Percentiles rank a stretch among this genome's conserved stretches.
phyloP scores from a whole-genome alignment of 1,140 invertebrate genomes.

The Asobara japonica region DNA sequence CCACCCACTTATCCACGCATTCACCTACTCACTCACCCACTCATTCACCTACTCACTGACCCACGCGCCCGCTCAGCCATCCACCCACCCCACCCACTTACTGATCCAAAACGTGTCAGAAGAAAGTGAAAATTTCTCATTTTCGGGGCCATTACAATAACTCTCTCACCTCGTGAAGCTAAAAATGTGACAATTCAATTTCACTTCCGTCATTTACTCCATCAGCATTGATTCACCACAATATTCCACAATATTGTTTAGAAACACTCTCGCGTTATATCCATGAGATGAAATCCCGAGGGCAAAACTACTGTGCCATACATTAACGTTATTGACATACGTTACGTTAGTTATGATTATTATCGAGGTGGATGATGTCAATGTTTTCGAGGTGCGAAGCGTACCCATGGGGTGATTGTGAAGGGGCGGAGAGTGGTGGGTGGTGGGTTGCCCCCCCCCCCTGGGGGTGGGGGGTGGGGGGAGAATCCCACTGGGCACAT shows the following conservation, averaged over 20 bases:
- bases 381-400: conserved; percentile 28
- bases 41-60: too few species aligned
- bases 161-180: too few species aligned
- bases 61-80: too few species aligned
- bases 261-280: neutral
- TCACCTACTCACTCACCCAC: too few species aligned
- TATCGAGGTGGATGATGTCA: conserved; percentile 18
- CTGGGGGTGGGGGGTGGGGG: neutral
- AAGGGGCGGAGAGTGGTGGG: neutral
- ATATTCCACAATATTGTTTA: neutral
- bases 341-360: conserved; percentile 28
- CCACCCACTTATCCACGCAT: too few species aligned
- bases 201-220: too few species aligned
- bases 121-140: too few species aligned
- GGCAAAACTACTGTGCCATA: neutral
- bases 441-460: too few species aligned
- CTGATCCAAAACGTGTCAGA: too few species aligned
- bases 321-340: conserved; percentile 28
- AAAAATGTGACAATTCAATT: too few species aligned
- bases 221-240: neutral
- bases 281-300: neutral
- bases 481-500: neutral
- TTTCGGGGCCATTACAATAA: too few species aligned
- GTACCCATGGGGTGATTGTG: neutral
- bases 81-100: too few species aligned